A percentile compares a stretch with the other conserved stretches of the same genome.
Evolutionary conservation across 2,888 invertebrate genomes (phyloP).

Genomic region (Amphimallon solstitiale): DNA sequence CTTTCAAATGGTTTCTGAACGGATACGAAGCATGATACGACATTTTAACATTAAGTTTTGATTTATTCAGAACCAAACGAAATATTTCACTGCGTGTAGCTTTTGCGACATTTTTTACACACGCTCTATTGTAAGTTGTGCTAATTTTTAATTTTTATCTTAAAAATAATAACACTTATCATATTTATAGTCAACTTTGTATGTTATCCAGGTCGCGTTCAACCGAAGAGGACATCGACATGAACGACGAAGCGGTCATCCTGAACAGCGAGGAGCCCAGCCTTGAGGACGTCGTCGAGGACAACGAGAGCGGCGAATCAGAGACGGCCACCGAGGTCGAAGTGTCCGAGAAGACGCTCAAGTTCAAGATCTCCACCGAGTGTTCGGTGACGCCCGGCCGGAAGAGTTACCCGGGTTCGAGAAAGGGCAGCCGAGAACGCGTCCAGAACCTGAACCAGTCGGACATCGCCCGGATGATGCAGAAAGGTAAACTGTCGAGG

Average conservation of each 20-base stretch:
- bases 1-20: no score
- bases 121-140: no score
- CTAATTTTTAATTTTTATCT: not conserved
- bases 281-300: slow-evolving; percentile 67
- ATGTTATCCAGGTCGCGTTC: slow-evolving; percentile 62
- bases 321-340: slow-evolving; percentile 79
- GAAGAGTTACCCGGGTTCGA: slow-evolving; percentile 74
- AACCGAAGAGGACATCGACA: slow-evolving; percentile 66
- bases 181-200: not conserved
- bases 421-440: slow-evolving; percentile 75
- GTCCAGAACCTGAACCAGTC: slow-evolving; percentile 61
- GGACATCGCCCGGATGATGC: slow-evolving; percentile 64
- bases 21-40: no score
- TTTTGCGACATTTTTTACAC: no score
- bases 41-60: no score
- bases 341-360: slow-evolving; percentile 78
- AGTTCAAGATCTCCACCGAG: slow-evolving; percentile 81
- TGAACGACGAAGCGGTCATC: slow-evolving; percentile 61
- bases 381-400: slow-evolving; percentile 61
- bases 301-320: slow-evolving; percentile 70
- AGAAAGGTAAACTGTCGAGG: slow-evolving; percentile 63
- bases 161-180: not conserved
- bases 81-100: no score
- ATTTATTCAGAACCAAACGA: no score
- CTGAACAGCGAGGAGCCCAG: slow-evolving; percentile 55